These are phyloP conservation scores for Argopecten irradians DNA, from an alignment of 1,140 invertebrate species.

Conservation along the genomic window DNA sequence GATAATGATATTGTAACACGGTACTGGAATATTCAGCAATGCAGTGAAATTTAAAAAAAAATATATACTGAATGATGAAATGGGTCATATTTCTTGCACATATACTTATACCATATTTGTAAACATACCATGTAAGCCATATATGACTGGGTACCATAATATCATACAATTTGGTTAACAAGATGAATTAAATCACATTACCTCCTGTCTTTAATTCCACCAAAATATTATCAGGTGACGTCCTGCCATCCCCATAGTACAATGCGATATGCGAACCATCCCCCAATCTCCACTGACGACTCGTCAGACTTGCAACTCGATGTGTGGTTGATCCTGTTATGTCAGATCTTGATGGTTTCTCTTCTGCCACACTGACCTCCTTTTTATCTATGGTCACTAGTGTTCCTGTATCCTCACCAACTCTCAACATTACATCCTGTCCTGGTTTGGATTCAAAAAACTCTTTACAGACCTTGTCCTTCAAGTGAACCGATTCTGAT, in stretches of 20 bases:
- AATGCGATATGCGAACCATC: neutral
- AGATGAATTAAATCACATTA: no score
- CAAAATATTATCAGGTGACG: no score
- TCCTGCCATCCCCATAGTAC: neutral
- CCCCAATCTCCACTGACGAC: neutral
- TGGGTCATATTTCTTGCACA: no score
- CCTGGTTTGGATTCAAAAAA: neutral
- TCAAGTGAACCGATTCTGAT: neutral
- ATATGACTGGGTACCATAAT: no score
- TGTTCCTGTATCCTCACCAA: neutral
- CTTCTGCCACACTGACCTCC: neutral
- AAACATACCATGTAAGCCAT: no score
- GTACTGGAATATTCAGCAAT: no score
- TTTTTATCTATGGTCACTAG: neutral
- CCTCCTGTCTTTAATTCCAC: no score
- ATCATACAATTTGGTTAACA: no score
- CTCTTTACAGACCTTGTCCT: neutral
- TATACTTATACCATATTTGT: no score
- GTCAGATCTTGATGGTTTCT: neutral
- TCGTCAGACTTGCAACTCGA: neutral
- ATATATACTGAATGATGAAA: no score
- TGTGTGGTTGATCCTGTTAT: neutral
- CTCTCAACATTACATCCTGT: neutral
- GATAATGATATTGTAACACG: no score
- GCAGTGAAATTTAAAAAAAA: no score